Percentiles rank a stretch among this genome's conserved stretches.
phyloP scores from a whole-genome alignment of 2,113 vertebrate species.

The Ivindomyrus marchei region DNA sequence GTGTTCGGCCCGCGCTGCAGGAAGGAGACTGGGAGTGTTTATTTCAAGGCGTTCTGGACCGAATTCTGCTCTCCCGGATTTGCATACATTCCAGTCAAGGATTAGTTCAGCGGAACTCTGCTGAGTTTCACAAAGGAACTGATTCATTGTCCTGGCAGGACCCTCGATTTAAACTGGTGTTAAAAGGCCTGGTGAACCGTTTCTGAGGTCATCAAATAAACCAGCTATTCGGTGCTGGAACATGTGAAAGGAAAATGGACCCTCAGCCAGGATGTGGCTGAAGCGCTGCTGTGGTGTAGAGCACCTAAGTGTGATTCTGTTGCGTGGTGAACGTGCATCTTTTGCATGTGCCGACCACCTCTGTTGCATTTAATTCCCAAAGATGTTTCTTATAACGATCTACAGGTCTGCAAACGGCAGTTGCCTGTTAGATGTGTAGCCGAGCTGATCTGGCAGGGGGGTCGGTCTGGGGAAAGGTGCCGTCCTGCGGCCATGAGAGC shows the following conservation, averaged over 20 bases:
- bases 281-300: not conserved
- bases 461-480: not conserved
- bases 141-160: constrained; percentile 45
- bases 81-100: constrained; percentile 38
- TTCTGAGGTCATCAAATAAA: constrained; percentile 34
- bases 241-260: not conserved
- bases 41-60: not conserved
- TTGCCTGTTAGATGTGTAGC: not conserved
- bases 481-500: not conserved
- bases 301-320: not conserved
- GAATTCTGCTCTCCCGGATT: constrained; percentile 20
- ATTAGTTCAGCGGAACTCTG: constrained; percentile 33
- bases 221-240: constrained; percentile 31
- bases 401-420: not conserved
- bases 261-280: not conserved
- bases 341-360: not conserved
- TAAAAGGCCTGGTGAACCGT: constrained; percentile 33
- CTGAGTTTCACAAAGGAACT: constrained; percentile 47
- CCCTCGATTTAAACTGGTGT: constrained; percentile 46
- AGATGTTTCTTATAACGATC: not conserved
- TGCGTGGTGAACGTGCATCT: not conserved
- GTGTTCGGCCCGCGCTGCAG: not conserved
- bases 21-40: not conserved
- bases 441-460: not conserved
- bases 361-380: not conserved